Evolutionary conservation across 2,888 invertebrate genomes (phyloP), one percentile per base, ranked within the genome.

Genomic region (Colletes collaris): DNA sequence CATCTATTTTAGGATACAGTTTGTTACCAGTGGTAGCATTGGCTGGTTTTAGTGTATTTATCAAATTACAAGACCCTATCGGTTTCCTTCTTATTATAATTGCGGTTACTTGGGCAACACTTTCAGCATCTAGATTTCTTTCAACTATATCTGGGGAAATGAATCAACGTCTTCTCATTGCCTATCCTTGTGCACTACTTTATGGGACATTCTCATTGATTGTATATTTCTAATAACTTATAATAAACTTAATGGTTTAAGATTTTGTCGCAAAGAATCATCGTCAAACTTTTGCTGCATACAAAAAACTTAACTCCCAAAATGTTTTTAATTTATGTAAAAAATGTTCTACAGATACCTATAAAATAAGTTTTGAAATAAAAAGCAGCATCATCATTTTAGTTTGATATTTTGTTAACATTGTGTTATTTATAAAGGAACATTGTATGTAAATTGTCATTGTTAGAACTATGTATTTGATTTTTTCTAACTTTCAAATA

Each of bases 171-270:
- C 95, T 96, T 13, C 93, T 98, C 0, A 96, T 98, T 87, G 98
- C 98, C 52, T 99, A 99, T 93, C 99, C 99, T 0, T 98, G 98
- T 94, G 96, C 97, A 76, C 94, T 99, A 81, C 96, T 99, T 44
- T 98, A 98, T 93, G 98, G 97, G 64, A 97, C 98, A 0, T 99
- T 99, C 94, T 98, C 98, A 58, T 94, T 99, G 70, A 95, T 99
- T 88, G 97, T 98, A 65, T 95, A 99, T 79, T 99, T 99, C 94
- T 99, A 95, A 55, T 11, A 49, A 56, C 0, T 11, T 49, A 19
- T 50, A 49, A 5, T 8, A 1, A 49, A 19, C 40, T 46, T 40
- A 10, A 52, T 56, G 40, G 3, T 13, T 8, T 8, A 8, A 46
- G 10, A 46, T 8, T 53, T 58, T 37, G 35, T 40, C 10, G 6